Percentiles rank a stretch among this genome's conserved stretches.
Conservation (phyloP, 2,888 invertebrate genomes). For the Eudasyphora cyanicolor region DNA sequence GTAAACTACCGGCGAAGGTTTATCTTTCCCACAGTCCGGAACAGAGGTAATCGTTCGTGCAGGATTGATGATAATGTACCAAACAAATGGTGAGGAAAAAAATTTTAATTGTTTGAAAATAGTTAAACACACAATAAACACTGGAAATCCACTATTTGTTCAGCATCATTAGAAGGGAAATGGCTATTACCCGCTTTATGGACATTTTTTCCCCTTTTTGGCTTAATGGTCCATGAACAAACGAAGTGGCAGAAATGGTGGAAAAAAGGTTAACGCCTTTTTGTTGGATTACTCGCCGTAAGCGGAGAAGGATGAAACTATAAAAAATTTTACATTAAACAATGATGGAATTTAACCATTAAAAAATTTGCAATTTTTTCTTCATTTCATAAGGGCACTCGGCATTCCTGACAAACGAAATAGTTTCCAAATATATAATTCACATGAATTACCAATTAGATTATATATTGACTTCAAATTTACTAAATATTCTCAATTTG, state of each 20-base stretch:
- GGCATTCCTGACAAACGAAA: too few species aligned
- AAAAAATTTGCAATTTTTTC: too few species aligned
- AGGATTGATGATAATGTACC: neutral
- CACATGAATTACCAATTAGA: too few species aligned
- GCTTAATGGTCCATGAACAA: neutral
- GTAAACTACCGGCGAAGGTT: neutral
- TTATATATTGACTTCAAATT: too few species aligned
- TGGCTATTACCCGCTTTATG: neutral
- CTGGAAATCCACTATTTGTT: neutral
- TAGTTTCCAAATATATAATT: too few species aligned
- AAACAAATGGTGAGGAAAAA: neutral
- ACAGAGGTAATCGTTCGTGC: neutral
- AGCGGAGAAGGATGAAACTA: too few species aligned
- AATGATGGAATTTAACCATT: too few species aligned
- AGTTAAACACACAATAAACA: neutral
- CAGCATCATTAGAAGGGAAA: neutral
- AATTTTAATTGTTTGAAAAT: conserved; percentile 18
- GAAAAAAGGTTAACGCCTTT: conserved; percentile 19
- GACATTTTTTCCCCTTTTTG: neutral
- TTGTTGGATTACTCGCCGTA: neutral
- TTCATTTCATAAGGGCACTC: too few species aligned
- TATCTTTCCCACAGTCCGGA: neutral
- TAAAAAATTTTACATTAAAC: too few species aligned
- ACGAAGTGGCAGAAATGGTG: neutral
- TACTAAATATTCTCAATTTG: too few species aligned